Base-by-base conservation (phyloP, 2,797 vertebrate species). In the Oreortyx pictus region DNA sequence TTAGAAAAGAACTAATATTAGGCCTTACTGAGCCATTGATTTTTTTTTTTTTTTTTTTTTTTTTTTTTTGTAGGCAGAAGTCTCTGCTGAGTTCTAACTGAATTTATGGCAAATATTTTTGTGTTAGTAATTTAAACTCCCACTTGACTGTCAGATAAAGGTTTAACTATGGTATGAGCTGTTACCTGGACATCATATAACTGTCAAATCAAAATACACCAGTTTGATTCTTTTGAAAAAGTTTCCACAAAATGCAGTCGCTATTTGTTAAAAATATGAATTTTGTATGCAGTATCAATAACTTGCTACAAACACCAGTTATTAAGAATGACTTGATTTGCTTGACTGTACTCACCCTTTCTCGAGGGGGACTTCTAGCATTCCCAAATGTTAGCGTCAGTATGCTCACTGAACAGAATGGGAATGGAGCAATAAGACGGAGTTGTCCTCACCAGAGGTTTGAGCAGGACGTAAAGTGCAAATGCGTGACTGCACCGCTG, bases 1-100 rank as follows among this genome's bases (percentile, higher is more conserved):
- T 95, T 90, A 86, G 82, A 90, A 85, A 82, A 93, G 76, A 83
- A 49, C 54, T 85, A 90, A 92, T 78, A 82, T 83, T 90, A 85
- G 50, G 62, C 46, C 50, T 83, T 44, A 44, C 14, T 60, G 37
- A 89, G 27, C 8, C 66, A 44, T 6, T 43, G 71, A 43, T 35
- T 25, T 67, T 91, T 62, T 89, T 87, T 65, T 31, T 61, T 27
- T 24, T 60, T 89, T 82, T 62, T n/a, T 39, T 24, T 92, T 89
- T 85, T 66, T 35, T 67, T n/a, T 22, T 60, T 89, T 85, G 50
- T 35, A 62, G 54, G 35, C 27, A 90, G 75, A 87, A 73, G 22
- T 27, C 73, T 87, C 85, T 57, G 24, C 17, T 54, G 70, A 60
- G 15, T 76, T 25, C 24, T 74, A 71, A 66, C 7, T 84, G 47